Conservation (phyloP, 2,797 vertebrate species). For the Lepilemur ruficaudatus region DNA sequence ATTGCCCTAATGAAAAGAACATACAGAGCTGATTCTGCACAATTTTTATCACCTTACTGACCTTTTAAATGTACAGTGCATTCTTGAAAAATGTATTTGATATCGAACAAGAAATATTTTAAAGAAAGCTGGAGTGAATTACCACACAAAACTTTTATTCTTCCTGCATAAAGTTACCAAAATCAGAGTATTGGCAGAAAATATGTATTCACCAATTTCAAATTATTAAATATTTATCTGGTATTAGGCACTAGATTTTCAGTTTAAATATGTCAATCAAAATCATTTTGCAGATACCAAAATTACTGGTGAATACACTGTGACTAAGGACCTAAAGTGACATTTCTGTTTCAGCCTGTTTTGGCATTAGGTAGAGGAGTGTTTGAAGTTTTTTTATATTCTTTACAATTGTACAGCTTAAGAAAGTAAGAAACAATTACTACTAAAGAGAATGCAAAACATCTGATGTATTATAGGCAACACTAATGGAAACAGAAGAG, state of each 20-base stretch:
- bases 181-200: not conserved
- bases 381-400: slow-evolving; percentile 19
- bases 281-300: not conserved
- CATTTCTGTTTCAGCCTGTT: not conserved
- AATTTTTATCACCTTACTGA: not conserved
- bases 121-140: slow-evolving; percentile 41
- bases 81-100: slow-evolving; percentile 43
- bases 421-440: slow-evolving; percentile 27
- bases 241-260: not conserved
- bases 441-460: not conserved
- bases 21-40: slow-evolving; percentile 1
- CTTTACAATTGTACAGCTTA: slow-evolving; percentile 30
- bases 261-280: not conserved
- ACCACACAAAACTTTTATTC: slow-evolving; percentile 19
- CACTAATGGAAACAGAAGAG: not conserved
- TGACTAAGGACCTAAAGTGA: not conserved
- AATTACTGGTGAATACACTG: slow-evolving; percentile 14
- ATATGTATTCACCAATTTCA: not conserved
- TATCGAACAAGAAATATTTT: slow-evolving; percentile 58
- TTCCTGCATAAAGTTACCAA: slow-evolving; percentile 15
- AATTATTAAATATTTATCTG: not conserved
- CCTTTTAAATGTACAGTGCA: slow-evolving; percentile 37
- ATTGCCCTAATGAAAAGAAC: not conserved
- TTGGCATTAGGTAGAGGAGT: slow-evolving; percentile 40
- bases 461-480: not conserved